phyloP scores from a whole-genome alignment of 2,797 vertebrate genomes.

The Gallinago solitaria region DNA sequence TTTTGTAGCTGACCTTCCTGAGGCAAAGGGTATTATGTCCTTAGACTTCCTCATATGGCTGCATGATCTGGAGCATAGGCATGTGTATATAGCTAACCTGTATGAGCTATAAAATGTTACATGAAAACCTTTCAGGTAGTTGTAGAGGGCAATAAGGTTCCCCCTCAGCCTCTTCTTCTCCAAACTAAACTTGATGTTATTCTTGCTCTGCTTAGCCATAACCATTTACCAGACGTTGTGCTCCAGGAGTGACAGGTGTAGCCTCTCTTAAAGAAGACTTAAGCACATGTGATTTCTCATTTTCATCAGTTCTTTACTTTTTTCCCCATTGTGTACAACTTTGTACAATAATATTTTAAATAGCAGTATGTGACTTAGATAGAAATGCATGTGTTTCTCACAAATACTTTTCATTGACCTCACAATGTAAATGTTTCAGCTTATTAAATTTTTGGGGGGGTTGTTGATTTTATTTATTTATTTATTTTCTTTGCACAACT shows the following conservation, averaged over 20 bases:
- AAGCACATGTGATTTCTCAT: not conserved
- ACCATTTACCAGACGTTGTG: not conserved
- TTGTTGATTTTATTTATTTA: not conserved
- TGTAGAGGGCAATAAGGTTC: too few relatives aligned
- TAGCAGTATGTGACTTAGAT: not conserved
- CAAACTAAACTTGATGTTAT: not conserved
- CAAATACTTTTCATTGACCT: rapidly evolving
- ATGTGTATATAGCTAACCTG: not conserved
- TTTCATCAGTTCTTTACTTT: not conserved
- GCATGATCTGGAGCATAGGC: not conserved
- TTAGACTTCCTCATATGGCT: not conserved
- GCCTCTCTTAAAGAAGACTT: rapidly evolving
- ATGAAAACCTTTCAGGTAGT: not conserved
- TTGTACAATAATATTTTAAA: not conserved
- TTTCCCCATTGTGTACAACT: not conserved
- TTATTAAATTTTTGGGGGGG: not conserved
- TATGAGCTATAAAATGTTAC: not conserved
- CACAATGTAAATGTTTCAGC: not conserved
- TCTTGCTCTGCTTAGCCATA: not conserved
- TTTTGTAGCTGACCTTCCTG: not conserved
- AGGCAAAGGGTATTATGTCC: not conserved
- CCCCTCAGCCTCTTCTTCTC: too few relatives aligned
- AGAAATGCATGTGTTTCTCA: not conserved
- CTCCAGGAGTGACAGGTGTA: not conserved
- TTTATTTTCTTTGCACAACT: not conserved